A percentile compares a stretch with the other conserved stretches of the same genome.
Conservation (phyloP, 2,797 vertebrate genomes). For the Rhyacichthys aspro region DNA sequence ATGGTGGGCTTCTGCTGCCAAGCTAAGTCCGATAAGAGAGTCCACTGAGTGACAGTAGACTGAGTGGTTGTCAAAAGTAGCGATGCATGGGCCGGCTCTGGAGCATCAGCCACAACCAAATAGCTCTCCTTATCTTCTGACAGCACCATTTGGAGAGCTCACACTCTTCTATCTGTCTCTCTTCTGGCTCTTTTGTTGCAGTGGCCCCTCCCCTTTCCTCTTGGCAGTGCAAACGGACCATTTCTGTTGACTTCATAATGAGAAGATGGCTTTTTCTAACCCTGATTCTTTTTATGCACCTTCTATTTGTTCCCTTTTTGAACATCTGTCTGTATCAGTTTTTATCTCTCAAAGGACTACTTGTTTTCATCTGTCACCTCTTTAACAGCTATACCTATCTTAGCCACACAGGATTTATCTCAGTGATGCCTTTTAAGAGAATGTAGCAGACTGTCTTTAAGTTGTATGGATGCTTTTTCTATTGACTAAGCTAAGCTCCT, state of each 20-base stretch:
- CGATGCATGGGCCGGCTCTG: slow-evolving; percentile 60
- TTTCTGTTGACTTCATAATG: slow-evolving; percentile 63
- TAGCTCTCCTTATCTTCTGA: slow-evolving; percentile 72
- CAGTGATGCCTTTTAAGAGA: slow-evolving; percentile 20
- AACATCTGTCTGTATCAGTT: slow-evolving; percentile 61
- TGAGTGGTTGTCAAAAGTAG: slow-evolving; percentile 69
- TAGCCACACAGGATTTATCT: slow-evolving; percentile 35
- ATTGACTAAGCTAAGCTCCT: slow-evolving; percentile 28
- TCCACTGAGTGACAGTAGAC: slow-evolving; percentile 56
- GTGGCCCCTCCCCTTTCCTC: slow-evolving; percentile 36
- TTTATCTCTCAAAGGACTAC: slow-evolving; percentile 41
- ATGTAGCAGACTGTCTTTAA: slow-evolving; percentile 39
- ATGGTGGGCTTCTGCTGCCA: slow-evolving; percentile 45
- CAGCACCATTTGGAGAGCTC: slow-evolving; percentile 58
- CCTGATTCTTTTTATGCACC: slow-evolving; percentile 28
- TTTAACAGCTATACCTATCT: slow-evolving; percentile 41
- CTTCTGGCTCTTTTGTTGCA: slow-evolving; percentile 24
- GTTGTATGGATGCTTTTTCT: slow-evolving; percentile 38
- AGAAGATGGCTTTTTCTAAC: slow-evolving; percentile 63
- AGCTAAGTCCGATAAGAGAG: slow-evolving; percentile 53
- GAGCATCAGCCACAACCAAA: slow-evolving; percentile 65
- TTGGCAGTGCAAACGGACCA: slow-evolving; percentile 47
- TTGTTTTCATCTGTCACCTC: slow-evolving; percentile 54
- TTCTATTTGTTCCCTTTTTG: slow-evolving; percentile 49
- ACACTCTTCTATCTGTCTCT: slow-evolving; percentile 47